Evolutionary conservation across 2,888 invertebrate genomes (phyloP).

Genomic region (Xestia sexstrigata): DNA sequence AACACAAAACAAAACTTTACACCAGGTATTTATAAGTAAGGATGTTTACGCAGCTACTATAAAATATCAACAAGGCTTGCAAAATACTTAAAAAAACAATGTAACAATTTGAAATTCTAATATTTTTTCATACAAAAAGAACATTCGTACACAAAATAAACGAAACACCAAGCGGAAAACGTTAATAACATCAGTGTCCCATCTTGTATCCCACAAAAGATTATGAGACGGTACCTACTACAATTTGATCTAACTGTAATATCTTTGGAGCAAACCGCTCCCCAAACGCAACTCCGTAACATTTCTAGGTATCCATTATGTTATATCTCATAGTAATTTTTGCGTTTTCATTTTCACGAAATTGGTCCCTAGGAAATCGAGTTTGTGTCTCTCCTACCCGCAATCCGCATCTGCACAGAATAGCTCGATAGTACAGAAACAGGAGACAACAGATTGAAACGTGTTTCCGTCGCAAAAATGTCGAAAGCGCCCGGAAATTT

Average conservation of each 20-base stretch:
- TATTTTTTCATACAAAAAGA: background rate
- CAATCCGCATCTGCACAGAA: constrained; percentile 86
- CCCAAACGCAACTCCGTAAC: constrained; percentile 47
- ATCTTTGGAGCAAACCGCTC: constrained; percentile 47
- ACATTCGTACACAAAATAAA: constrained; percentile 14
- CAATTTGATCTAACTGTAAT: constrained; percentile 67
- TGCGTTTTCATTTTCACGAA: constrained; percentile 82
- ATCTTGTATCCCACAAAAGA: constrained; percentile 49
- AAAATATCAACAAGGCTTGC: background rate
- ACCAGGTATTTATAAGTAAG: background rate
- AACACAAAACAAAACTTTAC: background rate
- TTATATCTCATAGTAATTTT: constrained; percentile 70
- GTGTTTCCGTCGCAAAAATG: constrained; percentile 74
- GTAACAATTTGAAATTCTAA: background rate
- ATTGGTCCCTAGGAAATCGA: constrained; percentile 81
- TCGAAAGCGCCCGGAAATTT: constrained; percentile 75
- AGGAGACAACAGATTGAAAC: constrained; percentile 88
- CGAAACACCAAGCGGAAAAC: constrained; percentile 31
- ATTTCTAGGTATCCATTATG: constrained; percentile 64
- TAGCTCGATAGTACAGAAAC: constrained; percentile 82
- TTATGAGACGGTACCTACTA: constrained; percentile 55
- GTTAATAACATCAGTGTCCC: constrained; percentile 45
- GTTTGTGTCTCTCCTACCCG: constrained; percentile 81
- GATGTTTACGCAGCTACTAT: background rate
- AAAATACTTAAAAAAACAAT: no score